Evolutionary conservation across 1,140 invertebrate species (phyloP).

Genomic region (Drosophila pachea): DNA sequence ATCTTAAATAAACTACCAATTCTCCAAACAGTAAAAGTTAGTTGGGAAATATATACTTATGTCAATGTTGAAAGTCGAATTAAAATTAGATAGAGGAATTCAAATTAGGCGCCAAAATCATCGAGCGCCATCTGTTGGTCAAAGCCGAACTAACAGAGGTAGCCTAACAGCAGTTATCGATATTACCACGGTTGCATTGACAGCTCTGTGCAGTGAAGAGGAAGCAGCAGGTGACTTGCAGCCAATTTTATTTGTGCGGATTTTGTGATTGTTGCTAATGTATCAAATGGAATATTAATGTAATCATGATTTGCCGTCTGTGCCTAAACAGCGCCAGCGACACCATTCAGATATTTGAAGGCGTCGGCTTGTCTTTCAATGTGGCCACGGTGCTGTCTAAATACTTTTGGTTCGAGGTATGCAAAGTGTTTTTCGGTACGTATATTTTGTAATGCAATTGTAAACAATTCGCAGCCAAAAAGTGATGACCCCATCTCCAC

Average conservation of each 20-base stretch:
- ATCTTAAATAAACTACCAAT: conserved; percentile 78
- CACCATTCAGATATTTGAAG: conserved; percentile 62
- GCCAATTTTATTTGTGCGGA: conserved; percentile 13
- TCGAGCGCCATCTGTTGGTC: conserved; percentile 7
- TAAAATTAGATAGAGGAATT: neutral
- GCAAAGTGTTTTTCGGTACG: neutral
- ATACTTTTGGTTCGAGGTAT: conserved; percentile 71
- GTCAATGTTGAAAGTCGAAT: neutral
- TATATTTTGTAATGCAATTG: neutral
- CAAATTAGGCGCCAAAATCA: neutral
- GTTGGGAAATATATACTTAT: neutral
- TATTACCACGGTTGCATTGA: neutral
- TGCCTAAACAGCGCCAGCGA: conserved; percentile 65
- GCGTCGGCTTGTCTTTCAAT: conserved; percentile 51
- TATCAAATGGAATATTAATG: conserved; percentile 30
- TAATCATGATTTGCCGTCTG: conserved; percentile 73
- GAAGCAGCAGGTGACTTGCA: conserved; percentile 33
- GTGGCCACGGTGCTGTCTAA: conserved; percentile 52
- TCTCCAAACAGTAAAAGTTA: conserved; percentile 46
- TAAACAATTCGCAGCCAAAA: conserved; percentile 52
- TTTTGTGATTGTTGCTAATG: conserved; percentile 16
- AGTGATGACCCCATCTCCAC: conserved; percentile 71
- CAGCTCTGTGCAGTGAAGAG: neutral
- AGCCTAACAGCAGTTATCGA: conserved; percentile 11
- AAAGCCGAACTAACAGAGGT: neutral